Percentiles rank a stretch among this genome's conserved stretches.
Conservation (phyloP, 2,888 invertebrate species). For the Brenthis daphne region DNA sequence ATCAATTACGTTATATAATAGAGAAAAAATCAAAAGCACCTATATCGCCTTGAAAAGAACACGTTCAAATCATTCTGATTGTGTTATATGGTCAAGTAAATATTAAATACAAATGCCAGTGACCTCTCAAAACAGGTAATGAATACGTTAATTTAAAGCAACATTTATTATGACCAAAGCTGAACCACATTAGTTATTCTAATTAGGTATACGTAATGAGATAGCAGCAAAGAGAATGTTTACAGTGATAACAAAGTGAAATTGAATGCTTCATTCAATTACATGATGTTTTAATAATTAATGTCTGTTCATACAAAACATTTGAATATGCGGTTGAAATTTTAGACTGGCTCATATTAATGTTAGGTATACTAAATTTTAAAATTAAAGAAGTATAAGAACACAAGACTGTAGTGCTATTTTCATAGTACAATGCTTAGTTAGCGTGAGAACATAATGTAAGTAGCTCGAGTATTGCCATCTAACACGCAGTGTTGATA, state of each 20-base stretch:
- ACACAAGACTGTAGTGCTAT: not conserved
- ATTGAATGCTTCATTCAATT: conserved; percentile 31
- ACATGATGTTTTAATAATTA: conserved; percentile 31
- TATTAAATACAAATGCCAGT: not conserved
- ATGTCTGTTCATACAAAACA: conserved; percentile 23
- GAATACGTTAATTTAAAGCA: conserved; percentile 17
- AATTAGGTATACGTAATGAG: conserved; percentile 34
- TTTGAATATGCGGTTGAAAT: conserved; percentile 25
- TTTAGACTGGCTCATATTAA: conserved; percentile 5
- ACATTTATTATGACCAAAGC: conserved; percentile 28
- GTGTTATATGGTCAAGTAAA: not conserved
- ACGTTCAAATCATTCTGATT: too few relatives aligned
- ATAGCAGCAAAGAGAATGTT: conserved; percentile 34
- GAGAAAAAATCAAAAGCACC: too few relatives aligned
- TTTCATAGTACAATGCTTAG: not conserved
- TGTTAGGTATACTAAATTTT: conserved; percentile 12
- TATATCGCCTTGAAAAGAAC: too few relatives aligned
- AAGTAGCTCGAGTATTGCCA: too few relatives aligned
- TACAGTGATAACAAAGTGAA: conserved; percentile 33
- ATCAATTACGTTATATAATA: too few relatives aligned
- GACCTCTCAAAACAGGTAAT: not conserved
- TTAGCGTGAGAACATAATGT: too few relatives aligned
- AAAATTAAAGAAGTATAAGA: conserved; percentile 2
- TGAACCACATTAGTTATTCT: conserved; percentile 34
- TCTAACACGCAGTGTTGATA: too few relatives aligned